A percentile compares a stretch with the other conserved stretches of the same genome.
These are phyloP conservation scores for Lithophane semibrunnea DNA, from an alignment of 2,888 invertebrate species.

Conservation along the genomic window DNA sequence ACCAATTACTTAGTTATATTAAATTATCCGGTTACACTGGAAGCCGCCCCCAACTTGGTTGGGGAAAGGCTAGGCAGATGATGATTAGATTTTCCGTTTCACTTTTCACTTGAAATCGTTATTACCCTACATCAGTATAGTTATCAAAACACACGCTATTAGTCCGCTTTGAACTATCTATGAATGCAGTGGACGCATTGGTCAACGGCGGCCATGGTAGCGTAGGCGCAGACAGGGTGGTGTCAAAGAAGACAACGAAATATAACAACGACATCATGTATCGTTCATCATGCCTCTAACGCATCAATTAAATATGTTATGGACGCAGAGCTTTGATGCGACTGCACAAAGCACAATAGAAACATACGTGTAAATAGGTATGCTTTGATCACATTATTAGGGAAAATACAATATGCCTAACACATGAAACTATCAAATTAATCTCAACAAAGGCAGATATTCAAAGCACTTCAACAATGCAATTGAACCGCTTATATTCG, in stretches of 20 bases:
- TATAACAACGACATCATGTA: not conserved
- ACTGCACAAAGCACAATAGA: constrained; percentile 2
- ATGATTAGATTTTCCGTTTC: not conserved
- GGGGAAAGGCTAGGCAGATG: too few relatives aligned
- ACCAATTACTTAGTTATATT: not conserved
- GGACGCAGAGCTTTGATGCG: not conserved
- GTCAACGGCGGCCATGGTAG: not conserved
- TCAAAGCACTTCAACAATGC: not conserved
- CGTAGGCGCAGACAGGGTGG: not conserved
- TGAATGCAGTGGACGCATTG: not conserved
- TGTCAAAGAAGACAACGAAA: too few relatives aligned
- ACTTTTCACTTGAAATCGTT: not conserved
- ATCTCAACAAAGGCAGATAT: not conserved
- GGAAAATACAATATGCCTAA: not conserved
- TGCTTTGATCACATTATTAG: not conserved
- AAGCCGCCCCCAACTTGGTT: too few relatives aligned
- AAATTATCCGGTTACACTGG: too few relatives aligned
- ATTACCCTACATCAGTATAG: not conserved
- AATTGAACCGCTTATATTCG: not conserved
- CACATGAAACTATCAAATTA: not conserved
- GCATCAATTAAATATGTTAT: not conserved
- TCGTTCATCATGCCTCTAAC: not conserved
- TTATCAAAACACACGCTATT: not conserved
- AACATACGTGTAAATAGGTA: not conserved
- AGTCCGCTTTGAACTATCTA: not conserved